phyloP scores from a whole-genome alignment of 2,113 vertebrate genomes.

The Vimba vimba region DNA sequence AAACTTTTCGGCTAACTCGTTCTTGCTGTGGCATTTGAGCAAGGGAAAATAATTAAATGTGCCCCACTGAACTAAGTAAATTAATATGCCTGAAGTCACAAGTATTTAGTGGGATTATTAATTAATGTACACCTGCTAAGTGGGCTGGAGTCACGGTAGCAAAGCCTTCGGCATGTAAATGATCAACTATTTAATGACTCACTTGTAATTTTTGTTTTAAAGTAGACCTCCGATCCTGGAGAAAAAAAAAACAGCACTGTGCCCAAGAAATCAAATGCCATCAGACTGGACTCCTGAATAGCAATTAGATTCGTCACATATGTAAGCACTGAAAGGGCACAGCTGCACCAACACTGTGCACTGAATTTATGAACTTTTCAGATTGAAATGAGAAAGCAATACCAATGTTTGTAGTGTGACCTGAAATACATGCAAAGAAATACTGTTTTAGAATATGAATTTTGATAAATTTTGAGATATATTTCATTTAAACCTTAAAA shows the following conservation, averaged over 20 bases:
- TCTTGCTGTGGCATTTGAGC: constrained; percentile 17
- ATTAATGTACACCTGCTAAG: constrained; percentile 39
- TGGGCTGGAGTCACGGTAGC: not conserved
- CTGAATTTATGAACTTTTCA: constrained; percentile 14
- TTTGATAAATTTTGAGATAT: not conserved
- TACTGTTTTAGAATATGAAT: not conserved
- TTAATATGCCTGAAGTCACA: constrained; percentile 31
- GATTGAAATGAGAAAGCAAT: not conserved
- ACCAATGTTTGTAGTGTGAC: not conserved
- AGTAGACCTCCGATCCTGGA: not conserved
- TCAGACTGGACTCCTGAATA: not conserved
- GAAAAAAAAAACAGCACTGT: not conserved
- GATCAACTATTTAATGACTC: constrained; percentile 32
- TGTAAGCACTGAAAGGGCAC: not conserved
- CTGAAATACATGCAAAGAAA: not conserved
- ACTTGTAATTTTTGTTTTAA: constrained; percentile 1
- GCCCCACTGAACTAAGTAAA: constrained; percentile 10
- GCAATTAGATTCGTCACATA: not conserved
- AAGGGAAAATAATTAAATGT: constrained; percentile 7
- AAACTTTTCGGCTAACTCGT: not conserved
- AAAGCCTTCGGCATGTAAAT: not conserved
- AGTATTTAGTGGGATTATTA: constrained; percentile 36
- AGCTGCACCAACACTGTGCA: not conserved
- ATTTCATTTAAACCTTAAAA: not conserved
- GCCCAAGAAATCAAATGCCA: constrained; percentile 16